phyloP scores from a whole-genome alignment of 92 coral and sea anemone species.

The Isaurus tuberculatus region DNA sequence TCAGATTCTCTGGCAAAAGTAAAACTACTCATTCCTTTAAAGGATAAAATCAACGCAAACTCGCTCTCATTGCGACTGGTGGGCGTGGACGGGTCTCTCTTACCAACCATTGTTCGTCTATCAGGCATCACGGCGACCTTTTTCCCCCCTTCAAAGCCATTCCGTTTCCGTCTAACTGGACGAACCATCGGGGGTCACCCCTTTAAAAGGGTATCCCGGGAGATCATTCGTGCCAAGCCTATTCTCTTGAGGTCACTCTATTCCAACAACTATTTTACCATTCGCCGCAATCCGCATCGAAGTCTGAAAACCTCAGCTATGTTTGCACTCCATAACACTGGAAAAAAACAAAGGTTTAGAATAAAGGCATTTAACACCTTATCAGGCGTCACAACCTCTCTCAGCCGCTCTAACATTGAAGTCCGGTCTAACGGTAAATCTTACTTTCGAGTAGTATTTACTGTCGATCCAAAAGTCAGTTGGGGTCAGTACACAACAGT shows the following conservation, averaged over 20 bases:
- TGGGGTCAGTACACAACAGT: conserved; percentile 36
- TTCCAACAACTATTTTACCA: conserved; percentile 45
- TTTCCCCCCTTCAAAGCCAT: conserved; percentile 51
- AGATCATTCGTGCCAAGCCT: conserved; percentile 59
- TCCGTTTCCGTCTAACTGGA: conserved; percentile 65
- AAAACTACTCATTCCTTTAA: conserved; percentile 60
- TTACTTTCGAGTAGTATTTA: conserved; percentile 32
- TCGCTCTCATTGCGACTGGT: conserved; percentile 50
- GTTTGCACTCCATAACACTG: conserved; percentile 51
- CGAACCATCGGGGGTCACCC: conserved; percentile 46
- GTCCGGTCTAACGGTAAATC: conserved; percentile 10
- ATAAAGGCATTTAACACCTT: conserved; percentile 25
- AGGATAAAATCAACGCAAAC: conserved; percentile 50
- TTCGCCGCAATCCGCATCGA: conserved; percentile 41
- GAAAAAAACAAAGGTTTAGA: neutral
- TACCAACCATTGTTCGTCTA: conserved; percentile 42
- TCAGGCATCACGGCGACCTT: conserved; percentile 60
- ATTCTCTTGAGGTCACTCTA: conserved; percentile 50
- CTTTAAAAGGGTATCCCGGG: conserved; percentile 69
- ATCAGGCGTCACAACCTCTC: conserved; percentile 4
- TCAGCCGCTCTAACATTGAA: conserved; percentile 18
- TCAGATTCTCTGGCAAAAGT: conserved; percentile 62
- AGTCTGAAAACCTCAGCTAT: conserved; percentile 11
- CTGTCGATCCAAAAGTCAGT: neutral
- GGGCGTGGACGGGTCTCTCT: conserved; percentile 33